Percentiles rank a stretch among this genome's conserved stretches.
phyloP scores from a whole-genome alignment of 2,888 invertebrate genomes.

The Dasysyrphus albostriatus region DNA sequence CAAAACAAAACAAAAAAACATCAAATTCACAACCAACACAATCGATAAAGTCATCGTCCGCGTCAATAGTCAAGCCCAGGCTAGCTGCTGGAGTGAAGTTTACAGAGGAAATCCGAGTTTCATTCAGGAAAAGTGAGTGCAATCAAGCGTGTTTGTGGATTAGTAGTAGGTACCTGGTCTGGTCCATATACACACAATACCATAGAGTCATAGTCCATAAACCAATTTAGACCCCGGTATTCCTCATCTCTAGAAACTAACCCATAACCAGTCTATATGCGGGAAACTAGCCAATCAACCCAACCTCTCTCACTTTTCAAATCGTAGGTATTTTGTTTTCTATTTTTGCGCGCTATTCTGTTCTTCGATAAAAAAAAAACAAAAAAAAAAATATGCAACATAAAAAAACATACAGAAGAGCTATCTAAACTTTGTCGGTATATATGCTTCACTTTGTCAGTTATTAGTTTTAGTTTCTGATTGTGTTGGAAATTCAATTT shows the following conservation, averaged over 20 bases:
- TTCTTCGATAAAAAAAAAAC: constrained; percentile 42
- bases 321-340: constrained; percentile 60
- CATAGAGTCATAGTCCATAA: background rate
- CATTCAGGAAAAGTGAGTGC: constrained; percentile 75
- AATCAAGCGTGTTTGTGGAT: constrained; percentile 68
- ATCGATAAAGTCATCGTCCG: constrained; percentile 27
- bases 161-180: constrained; percentile 70
- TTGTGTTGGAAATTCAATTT: no score
- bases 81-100: constrained; percentile 50
- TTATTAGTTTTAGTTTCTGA: no score
- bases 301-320: constrained; percentile 73
- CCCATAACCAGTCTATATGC: constrained; percentile 20
- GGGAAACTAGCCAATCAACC: constrained; percentile 55
- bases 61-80: constrained; percentile 12
- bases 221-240: constrained; percentile 3
- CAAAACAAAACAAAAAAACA: background rate
- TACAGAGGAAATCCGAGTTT: constrained; percentile 60
- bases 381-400: no score
- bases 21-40: background rate
- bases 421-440: no score
- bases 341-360: constrained; percentile 59
- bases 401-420: constrained; percentile 43
- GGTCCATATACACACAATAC: constrained; percentile 36
- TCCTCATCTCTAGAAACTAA: constrained; percentile 19
- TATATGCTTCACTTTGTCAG: no score